phyloP scores from a whole-genome alignment of 2,888 invertebrate genomes.

The Urechis unicinctus region DNA sequence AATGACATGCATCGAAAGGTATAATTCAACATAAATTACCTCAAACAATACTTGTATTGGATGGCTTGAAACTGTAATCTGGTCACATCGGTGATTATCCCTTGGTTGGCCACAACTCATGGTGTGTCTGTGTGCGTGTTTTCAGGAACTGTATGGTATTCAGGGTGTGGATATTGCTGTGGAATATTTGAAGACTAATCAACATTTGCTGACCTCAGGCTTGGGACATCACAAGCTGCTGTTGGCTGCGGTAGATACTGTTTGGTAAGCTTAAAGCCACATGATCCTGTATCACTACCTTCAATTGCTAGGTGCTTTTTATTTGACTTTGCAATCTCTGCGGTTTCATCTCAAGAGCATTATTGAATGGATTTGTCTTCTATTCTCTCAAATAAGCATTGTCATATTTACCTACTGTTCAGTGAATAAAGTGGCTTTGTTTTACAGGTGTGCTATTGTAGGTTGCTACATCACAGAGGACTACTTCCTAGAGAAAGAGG shows the following conservation, averaged over 20 bases:
- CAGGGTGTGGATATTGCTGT: conserved; percentile 45
- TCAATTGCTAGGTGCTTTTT: neutral
- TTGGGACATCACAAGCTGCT: conserved; percentile 48
- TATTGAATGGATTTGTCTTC: too few relatives aligned
- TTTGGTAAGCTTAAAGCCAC: conserved; percentile 33
- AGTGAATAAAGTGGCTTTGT: neutral
- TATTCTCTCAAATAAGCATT: too few relatives aligned
- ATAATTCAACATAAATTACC: too few relatives aligned
- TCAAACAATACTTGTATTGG: too few relatives aligned
- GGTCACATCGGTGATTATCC: too few relatives aligned
- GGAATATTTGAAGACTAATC: conserved; percentile 40
- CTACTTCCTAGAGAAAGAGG: conserved; percentile 49
- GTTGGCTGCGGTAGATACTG: conserved; percentile 45
- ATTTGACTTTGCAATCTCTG: too few relatives aligned
- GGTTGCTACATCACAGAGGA: conserved; percentile 49
- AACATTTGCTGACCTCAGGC: conserved; percentile 40
- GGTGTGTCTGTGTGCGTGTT: neutral
- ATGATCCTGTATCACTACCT: neutral
- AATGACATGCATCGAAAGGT: conserved; percentile 49
- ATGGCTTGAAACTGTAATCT: too few relatives aligned
- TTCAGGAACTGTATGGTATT: conserved; percentile 47
- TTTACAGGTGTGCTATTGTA: conserved; percentile 44
- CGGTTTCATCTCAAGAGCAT: too few relatives aligned
- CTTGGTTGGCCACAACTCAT: too few relatives aligned
- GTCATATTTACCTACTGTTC: too few relatives aligned